Evolutionary conservation across 2,113 vertebrate species (phyloP).

Genomic region (Pomatostomus ruficeps): DNA sequence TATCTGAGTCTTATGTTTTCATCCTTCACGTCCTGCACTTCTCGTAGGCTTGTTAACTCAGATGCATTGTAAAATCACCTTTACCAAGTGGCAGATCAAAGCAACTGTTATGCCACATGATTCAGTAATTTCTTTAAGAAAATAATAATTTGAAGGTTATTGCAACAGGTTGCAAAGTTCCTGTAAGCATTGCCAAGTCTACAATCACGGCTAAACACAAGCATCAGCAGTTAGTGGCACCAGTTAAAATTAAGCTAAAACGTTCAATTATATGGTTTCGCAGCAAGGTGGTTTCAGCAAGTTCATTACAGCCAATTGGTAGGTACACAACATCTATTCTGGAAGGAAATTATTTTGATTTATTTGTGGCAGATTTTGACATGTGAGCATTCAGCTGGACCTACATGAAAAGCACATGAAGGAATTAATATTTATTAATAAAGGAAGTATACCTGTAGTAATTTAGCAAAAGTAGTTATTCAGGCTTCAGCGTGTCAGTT

Average conservation of each 20-base stretch:
- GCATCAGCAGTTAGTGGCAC: rapidly evolving
- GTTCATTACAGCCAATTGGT: not conserved
- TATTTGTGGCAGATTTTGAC: not conserved
- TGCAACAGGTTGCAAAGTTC: not conserved
- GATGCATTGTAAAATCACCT: not conserved
- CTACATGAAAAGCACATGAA: not conserved
- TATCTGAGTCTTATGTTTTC: not conserved
- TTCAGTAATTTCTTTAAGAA: not conserved
- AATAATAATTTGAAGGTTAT: not conserved
- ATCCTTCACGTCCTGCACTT: not conserved
- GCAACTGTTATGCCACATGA: not conserved
- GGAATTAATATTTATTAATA: not conserved
- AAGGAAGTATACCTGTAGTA: not conserved
- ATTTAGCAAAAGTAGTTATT: not conserved
- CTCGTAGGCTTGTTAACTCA: not conserved
- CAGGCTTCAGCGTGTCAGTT: not conserved
- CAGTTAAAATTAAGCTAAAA: not conserved
- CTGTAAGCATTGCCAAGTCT: not conserved
- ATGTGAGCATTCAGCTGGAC: not conserved
- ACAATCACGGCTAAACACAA: not conserved
- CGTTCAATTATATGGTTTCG: not conserved
- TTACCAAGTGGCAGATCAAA: not conserved
- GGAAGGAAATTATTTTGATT: not conserved
- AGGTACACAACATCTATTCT: not conserved
- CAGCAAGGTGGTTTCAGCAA: not conserved